Percentiles rank a stretch among this genome's conserved stretches.
Evolutionary conservation across 64 coral and sea anemone species (phyloP).

Genomic region (Stichodactyla helianthus): DNA sequence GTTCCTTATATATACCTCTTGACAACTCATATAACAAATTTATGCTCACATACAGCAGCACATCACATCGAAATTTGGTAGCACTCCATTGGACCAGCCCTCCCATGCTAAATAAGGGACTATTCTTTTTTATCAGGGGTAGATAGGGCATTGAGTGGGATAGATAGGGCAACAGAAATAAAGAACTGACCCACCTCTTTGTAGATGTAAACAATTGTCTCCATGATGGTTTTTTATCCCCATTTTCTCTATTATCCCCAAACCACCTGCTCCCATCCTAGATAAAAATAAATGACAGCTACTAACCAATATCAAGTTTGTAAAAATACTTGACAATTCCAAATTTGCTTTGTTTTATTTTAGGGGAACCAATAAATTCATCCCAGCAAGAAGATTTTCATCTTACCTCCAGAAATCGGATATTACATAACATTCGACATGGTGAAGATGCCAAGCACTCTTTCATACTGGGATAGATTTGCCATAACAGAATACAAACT

Average conservation of each 20-base stretch:
- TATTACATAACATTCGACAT: background rate
- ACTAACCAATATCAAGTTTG: background rate
- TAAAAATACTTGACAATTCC: background rate
- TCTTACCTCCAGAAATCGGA: slow-evolving; percentile 2
- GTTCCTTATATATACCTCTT: no score
- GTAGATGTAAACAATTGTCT: background rate
- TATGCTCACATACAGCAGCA: no score
- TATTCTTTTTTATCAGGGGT: no score
- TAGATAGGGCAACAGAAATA: background rate
- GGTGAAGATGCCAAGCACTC: background rate
- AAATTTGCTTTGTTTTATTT: background rate
- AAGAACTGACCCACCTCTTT: background rate
- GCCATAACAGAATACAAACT: no score
- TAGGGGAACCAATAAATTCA: background rate
- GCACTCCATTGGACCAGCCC: no score
- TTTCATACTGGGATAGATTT: background rate
- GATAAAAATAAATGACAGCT: no score
- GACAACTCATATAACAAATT: no score
- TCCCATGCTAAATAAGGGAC: background rate
- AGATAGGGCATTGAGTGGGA: background rate
- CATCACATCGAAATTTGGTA: no score
- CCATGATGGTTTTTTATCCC: no score
- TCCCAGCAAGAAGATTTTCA: slow-evolving; percentile 11
- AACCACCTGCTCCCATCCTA: no score
- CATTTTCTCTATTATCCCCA: no score